Evolutionary conservation across 2,113 vertebrate genomes (phyloP).

Genomic region (Phoenicopterus ruber): DNA sequence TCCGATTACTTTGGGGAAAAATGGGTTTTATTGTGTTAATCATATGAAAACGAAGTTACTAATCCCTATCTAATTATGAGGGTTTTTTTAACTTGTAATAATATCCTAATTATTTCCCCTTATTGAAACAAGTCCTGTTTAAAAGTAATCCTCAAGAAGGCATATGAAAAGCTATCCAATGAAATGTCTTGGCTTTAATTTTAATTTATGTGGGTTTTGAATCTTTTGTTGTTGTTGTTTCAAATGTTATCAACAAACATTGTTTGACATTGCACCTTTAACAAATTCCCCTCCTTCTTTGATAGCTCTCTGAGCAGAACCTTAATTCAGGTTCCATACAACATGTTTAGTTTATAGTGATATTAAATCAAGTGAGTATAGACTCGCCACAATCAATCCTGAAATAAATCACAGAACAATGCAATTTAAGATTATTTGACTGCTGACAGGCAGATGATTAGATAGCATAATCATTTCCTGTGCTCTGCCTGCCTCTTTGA

Average conservation of each 20-base stretch:
- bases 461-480: slow-evolving; percentile 35
- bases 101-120: slow-evolving; percentile 55
- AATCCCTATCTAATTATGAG: slow-evolving; percentile 59
- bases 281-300: slow-evolving; percentile 5
- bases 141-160: slow-evolving; percentile 37
- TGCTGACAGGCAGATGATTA: slow-evolving; percentile 62
- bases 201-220: neutral
- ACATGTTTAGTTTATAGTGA: slow-evolving; percentile 10
- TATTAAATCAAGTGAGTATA: slow-evolving; percentile 53
- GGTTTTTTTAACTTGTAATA: slow-evolving; percentile 44
- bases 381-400: slow-evolving; percentile 37
- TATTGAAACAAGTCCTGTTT: slow-evolving; percentile 39
- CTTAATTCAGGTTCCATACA: slow-evolving; percentile 39
- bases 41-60: slow-evolving; percentile 61
- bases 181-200: slow-evolving; percentile 34
- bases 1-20: slow-evolving; percentile 48
- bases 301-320: slow-evolving; percentile 35
- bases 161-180: slow-evolving; percentile 23
- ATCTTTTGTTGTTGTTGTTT: neutral
- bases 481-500: slow-evolving; percentile 21
- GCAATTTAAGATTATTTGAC: slow-evolving; percentile 71
- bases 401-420: slow-evolving; percentile 56
- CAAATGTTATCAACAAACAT: neutral
- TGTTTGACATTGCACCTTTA: neutral
- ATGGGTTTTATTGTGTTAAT: slow-evolving; percentile 61